Percentiles rank a stretch among this genome's conserved stretches.
Conservation (phyloP, 2,888 invertebrate species). For the Limnephilus rhombicus region DNA sequence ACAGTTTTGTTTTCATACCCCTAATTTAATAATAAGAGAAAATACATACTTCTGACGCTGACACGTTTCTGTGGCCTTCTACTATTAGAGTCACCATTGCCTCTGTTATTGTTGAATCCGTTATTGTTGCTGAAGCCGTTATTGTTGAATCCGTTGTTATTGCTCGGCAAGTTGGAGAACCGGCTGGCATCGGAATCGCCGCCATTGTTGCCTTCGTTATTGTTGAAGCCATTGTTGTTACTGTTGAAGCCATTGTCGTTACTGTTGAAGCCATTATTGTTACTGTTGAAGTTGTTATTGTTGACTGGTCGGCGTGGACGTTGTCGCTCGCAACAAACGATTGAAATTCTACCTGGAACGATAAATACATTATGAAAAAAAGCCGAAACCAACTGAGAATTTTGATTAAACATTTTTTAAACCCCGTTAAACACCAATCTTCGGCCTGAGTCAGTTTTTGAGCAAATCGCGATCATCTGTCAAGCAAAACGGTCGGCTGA, state of each 20-base stretch:
- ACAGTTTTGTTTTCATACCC: too few species aligned
- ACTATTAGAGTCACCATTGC: neutral
- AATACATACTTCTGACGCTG: neutral
- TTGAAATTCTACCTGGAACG: slow-evolving; percentile 30
- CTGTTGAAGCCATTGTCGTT: slow-evolving; percentile 15
- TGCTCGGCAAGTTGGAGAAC: neutral
- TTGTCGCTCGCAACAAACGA: slow-evolving; percentile 13
- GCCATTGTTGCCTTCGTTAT: neutral
- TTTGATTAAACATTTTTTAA: too few species aligned
- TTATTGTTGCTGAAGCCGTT: neutral
- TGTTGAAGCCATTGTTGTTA: slow-evolving; percentile 26
- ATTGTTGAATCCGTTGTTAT: slow-evolving; percentile 2
- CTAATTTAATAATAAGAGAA: neutral
- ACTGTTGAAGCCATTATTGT: slow-evolving; percentile 15
- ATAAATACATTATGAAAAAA: neutral
- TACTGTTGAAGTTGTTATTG: slow-evolving; percentile 22
- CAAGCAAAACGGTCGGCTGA: too few species aligned
- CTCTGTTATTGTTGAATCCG: neutral
- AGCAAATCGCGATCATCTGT: too few species aligned
- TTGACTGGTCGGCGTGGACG: neutral
- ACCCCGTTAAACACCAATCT: too few species aligned
- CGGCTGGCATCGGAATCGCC: neutral
- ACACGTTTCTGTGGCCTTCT: neutral
- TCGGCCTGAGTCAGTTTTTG: too few species aligned
- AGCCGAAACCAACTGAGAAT: too few species aligned